Conservation (phyloP, 2,113 vertebrate species). For the Pomatorhinus ruficollis region DNA sequence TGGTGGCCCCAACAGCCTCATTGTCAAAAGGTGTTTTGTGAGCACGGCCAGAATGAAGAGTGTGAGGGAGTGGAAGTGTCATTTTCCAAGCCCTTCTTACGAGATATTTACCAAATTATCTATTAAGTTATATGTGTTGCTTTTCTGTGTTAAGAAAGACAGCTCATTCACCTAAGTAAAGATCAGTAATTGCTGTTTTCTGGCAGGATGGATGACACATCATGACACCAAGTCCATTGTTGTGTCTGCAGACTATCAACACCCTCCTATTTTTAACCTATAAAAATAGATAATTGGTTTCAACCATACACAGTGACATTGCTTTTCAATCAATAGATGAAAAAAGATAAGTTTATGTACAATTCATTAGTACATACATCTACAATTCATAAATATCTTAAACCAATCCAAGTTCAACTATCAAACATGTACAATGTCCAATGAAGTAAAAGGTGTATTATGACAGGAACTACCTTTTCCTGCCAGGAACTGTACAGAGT, state of each 20-base stretch:
- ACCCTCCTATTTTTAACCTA: not conserved
- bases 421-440: not conserved
- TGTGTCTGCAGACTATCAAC: not conserved
- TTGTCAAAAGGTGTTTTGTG: not conserved
- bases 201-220: not conserved
- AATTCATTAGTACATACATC: not conserved
- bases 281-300: not conserved
- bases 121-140: not conserved
- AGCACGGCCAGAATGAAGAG: not conserved
- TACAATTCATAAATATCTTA: not conserved
- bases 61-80: fast-evolving
- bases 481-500: not conserved
- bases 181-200: not conserved
- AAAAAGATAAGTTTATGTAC: not conserved
- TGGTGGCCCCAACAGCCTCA: not conserved
- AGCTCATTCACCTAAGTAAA: not conserved
- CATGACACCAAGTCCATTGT: not conserved
- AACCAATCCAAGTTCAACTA: not conserved
- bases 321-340: not conserved
- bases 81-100: not conserved
- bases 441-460: not conserved
- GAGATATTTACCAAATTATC: not conserved
- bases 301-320: not conserved
- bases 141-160: not conserved
- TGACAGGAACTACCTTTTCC: not conserved